Evolutionary conservation across 2,113 vertebrate genomes (phyloP).

Genomic region (Elaphurus davidianus): DNA sequence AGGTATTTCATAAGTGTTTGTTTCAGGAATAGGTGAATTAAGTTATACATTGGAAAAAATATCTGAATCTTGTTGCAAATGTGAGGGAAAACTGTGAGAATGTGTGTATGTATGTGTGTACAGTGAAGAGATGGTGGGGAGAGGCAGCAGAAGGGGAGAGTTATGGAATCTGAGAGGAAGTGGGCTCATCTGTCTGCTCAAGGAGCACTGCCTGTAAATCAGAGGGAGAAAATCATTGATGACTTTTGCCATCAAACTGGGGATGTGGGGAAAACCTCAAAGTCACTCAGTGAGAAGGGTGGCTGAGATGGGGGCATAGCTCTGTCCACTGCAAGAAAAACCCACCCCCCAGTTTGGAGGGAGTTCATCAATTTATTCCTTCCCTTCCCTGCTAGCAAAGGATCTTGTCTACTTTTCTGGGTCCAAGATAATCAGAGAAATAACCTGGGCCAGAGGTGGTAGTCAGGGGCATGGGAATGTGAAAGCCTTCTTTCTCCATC

Average conservation of each 20-base stretch:
- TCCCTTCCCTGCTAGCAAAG: not conserved
- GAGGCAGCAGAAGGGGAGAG: not conserved
- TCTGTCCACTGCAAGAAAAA: not conserved
- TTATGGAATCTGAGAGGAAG: not conserved
- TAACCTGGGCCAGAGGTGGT: no score
- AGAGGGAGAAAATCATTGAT: not conserved
- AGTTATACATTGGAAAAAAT: not conserved
- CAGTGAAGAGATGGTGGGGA: not conserved
- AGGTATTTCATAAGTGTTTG: not conserved
- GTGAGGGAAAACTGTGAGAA: not conserved
- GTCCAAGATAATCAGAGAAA: not conserved
- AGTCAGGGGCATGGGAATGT: not conserved
- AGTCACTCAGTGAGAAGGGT: not conserved
- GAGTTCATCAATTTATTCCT: no score
- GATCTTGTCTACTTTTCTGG: not conserved
- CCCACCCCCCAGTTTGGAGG: not conserved
- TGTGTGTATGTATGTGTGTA: accelerated
- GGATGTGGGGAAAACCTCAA: not conserved
- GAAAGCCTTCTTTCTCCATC: not conserved
- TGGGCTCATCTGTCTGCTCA: not conserved
- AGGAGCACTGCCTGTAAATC: not conserved
- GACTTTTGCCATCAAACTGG: not conserved
- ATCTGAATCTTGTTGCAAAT: not conserved
- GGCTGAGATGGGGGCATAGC: not conserved
- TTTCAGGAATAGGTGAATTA: not conserved